These are phyloP conservation scores for Netelia fuscicornis DNA, from an alignment of 2,888 invertebrate species.

Conservation along the genomic window DNA sequence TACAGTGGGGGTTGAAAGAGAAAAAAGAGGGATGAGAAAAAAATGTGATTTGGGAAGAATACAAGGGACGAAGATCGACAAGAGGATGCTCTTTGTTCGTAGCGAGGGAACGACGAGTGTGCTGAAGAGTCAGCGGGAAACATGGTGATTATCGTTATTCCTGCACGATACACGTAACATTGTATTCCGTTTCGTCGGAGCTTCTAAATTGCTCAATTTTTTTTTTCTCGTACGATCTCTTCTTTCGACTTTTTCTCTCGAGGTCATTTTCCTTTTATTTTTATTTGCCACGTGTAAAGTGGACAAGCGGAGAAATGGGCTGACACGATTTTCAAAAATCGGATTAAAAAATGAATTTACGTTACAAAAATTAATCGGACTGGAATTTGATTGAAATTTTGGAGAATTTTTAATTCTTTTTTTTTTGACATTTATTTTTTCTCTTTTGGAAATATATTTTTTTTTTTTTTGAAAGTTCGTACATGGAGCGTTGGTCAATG, in stretches of 20 bases:
- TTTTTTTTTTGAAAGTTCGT: neutral
- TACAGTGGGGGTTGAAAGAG: slow-evolving; percentile 4
- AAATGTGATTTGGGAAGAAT: neutral
- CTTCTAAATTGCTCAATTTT: slow-evolving; percentile 22
- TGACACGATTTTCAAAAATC: no score
- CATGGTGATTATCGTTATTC: slow-evolving; percentile 48
- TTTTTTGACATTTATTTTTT: neutral
- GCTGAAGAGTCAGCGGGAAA: slow-evolving; percentile 15
- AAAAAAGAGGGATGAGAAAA: neutral
- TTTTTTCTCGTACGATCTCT: neutral
- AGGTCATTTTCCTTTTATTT: neutral
- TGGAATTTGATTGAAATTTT: no score
- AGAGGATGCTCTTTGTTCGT: slow-evolving; percentile 28
- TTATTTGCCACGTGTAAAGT: neutral
- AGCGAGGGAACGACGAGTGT: neutral
- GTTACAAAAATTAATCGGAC: no score
- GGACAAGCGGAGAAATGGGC: no score
- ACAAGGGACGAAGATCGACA: neutral
- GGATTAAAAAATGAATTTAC: no score
- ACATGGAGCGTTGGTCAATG: slow-evolving; percentile 7
- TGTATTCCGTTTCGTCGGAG: slow-evolving; percentile 13
- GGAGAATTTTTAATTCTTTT: neutral
- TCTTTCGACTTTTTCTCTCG: neutral
- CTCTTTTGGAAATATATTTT: neutral
- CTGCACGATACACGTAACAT: slow-evolving; percentile 30